phyloP scores from a whole-genome alignment of 2,113 vertebrate species.

The Sylvia atricapilla region DNA sequence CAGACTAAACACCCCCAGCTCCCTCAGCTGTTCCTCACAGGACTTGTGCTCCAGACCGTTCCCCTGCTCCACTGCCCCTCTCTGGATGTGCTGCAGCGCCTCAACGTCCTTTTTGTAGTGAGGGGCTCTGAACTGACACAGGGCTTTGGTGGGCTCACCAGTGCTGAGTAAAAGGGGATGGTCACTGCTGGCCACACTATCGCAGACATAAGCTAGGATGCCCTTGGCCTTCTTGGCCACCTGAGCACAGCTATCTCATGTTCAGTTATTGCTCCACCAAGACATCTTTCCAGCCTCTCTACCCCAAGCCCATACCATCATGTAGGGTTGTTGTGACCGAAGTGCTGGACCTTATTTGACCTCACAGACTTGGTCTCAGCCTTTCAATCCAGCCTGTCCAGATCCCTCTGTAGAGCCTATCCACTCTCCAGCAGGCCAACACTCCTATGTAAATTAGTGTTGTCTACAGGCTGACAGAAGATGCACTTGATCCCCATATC shows the following conservation, averaged over 20 bases:
- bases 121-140: not conserved
- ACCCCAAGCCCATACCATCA: rapidly evolving
- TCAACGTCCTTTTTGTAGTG: not conserved
- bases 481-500: not conserved
- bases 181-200: not conserved
- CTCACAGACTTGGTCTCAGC: not conserved
- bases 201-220: not conserved
- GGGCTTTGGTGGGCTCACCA: not conserved
- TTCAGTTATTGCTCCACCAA: not conserved
- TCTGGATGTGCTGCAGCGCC: not conserved
- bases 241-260: not conserved
- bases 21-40: not conserved
- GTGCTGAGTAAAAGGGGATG: rapidly evolving
- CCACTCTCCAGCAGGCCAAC: too few species aligned
- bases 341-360: not conserved
- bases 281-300: not conserved
- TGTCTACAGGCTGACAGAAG: not conserved
- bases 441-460: not conserved
- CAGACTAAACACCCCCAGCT: not conserved
- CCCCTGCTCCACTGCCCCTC: not conserved
- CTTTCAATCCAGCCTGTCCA: not conserved
- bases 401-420: not conserved
- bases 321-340: rapidly evolving
- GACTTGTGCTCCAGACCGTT: not conserved
- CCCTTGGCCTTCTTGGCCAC: too few species aligned